A percentile compares a stretch with the other conserved stretches of the same genome.
These are phyloP conservation scores for Tenthredo scrophulariae DNA, from an alignment of 2,888 invertebrate species.

Conservation along the genomic window DNA sequence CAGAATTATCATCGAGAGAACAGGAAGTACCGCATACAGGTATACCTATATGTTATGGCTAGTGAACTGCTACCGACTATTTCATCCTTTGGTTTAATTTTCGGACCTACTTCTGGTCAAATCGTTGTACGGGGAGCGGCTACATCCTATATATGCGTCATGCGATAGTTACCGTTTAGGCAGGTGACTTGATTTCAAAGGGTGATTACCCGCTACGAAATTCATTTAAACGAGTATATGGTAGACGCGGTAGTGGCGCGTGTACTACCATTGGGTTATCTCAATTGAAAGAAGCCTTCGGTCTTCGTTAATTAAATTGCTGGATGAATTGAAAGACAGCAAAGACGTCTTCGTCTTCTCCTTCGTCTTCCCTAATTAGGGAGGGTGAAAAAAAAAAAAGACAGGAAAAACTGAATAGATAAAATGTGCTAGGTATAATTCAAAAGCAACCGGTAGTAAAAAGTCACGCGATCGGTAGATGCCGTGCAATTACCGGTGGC, in stretches of 20 bases:
- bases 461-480: slow-evolving; percentile 31
- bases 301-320: not conserved
- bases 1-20: not conserved
- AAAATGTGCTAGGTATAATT: not conserved
- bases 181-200: slow-evolving; percentile 68
- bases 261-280: not conserved
- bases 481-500: not conserved
- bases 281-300: not conserved
- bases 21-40: not conserved
- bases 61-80: slow-evolving; percentile 57
- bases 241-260: not conserved
- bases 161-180: slow-evolving; percentile 60
- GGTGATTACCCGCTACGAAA: not conserved
- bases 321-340: not conserved
- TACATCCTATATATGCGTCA: slow-evolving; percentile 67
- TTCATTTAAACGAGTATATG: not conserved
- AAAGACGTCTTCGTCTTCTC: not conserved
- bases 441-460: not conserved
- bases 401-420: not conserved
- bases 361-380: not conserved
- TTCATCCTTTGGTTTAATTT: not conserved
- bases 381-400: not conserved
- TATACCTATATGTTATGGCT: slow-evolving; percentile 57
- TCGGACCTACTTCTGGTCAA: not conserved
- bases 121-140: slow-evolving; percentile 45